Base-by-base conservation (phyloP, 2,888 invertebrate genomes). In the Idaea biselata region DNA sequence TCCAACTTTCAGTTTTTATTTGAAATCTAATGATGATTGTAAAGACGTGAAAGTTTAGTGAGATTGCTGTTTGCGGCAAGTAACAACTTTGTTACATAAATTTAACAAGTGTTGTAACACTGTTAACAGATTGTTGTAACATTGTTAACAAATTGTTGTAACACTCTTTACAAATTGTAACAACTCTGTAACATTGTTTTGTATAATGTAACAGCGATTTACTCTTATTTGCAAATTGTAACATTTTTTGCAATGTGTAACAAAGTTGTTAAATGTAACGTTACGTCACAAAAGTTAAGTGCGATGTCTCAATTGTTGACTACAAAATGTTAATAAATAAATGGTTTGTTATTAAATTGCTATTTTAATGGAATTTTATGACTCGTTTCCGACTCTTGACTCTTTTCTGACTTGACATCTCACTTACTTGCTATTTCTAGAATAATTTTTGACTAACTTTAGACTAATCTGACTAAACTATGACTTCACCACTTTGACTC, bases 291-390 rank as follows among this genome's bases (percentile, higher is more conserved):
- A 76, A 77, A 78, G 82, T 85, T 86, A 90, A 91, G 91, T 91
- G 91, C 84, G 91, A 91, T 91, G 91, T 91, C 90, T 75, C 75
- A 14, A 79, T 74, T 77, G 80, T 76, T 79, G 77, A 78, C 77
- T 79, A 69, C 69, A 75, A 76, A 81, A 79, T 85, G 80, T 84
- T 80, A 77, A 75, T 75, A 80, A 82, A 82, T 68, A 86, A 86
- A 83, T 84, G 82, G 77, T 18, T 56, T 75, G 75, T 81, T 83
- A 81, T 84, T 86, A 78, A 72, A 73, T 71, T 73, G 76, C 79
- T 77, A 68, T 81, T 79, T 80, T 73, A 71, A 70, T 75, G 75
- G 76, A 70, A 32, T 63, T 65, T 68, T 67, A 66, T 66, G 71
- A 66, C 65, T 67, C 14, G 25, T 65, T 68, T 69, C 60, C 72